Base-by-base conservation (phyloP, 2,888 invertebrate species). In the Acanthosepion pharaonis region DNA sequence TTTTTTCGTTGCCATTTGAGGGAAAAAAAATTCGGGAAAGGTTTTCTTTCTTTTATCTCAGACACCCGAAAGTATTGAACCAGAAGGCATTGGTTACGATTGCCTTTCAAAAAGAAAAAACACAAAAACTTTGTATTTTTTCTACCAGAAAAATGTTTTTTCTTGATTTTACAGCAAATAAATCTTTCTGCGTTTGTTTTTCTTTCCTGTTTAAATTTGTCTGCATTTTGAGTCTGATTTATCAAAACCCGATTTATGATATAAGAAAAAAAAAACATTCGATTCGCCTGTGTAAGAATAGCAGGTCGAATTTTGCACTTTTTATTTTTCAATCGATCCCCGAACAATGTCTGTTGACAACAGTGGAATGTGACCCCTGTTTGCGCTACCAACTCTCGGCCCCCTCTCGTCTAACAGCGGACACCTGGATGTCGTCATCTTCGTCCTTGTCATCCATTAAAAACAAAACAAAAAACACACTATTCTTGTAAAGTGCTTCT, bases 401-500 rank as follows among this genome's bases (percentile, higher is more conserved):
- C 78, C 28, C n/a, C 33, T n/a, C n/a, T 78, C 11, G 3, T 18
- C n/a, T 78, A n/a, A 78, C 78, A 78, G n/a, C 78, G 78, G 78
- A 78, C 78, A 78, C 78, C 78, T 78, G 78, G 78, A 33, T 78
- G 78, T 33, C 78, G 78, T 78, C 78, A 78, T 78, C 78, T 78
- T 78, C 78, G 78, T n/a, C 3, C 78, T 15, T 78, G 78, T 78
- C 78, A 78, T 59, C 59, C 59, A 59, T 59, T 59, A 23, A 23
- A 59, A 59, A 59, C 3, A 59, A 59, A 59, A 59, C 11, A 15
- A 18, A 33, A 55, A 55, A n/a, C 78, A 78, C 4, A 28, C 78
- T 78, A 78, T 78, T 33, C 78, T 78, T 78, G 78, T 78, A 33
- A 78, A 78, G n/a, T 15, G 15, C 15, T 78, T 78, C n/a, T 78